Evolutionary conservation across 2,113 vertebrate genomes (phyloP), one percentile per base, ranked within the genome.

Genomic region (Thryonomys swinderianus): DNA sequence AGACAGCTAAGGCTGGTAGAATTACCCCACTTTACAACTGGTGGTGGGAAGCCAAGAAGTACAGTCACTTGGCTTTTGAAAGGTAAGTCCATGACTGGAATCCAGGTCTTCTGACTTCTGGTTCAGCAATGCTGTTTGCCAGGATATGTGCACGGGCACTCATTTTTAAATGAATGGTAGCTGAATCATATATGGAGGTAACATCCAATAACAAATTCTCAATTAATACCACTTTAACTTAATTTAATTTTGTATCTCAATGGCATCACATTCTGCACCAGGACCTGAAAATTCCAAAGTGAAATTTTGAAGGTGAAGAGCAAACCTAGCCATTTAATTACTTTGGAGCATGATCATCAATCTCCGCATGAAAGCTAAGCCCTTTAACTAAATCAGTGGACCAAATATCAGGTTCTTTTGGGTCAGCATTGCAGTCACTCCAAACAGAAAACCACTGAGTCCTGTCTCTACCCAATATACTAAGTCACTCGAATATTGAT

Each of bases 261-360:
- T 37, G 32, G 48, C 73, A 23, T 20, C 67, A 83, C 1, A 0
- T 45, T 85, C 84, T 90, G 21, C 48, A 67, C 40, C 62, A 76
- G 53, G 18, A 69, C 76, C 32, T 89, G 73, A 92, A 90, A 83
- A 59, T 92, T 66, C 45, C 53, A 78, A 51, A 90, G 37, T 6
- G 10, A 89, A 78, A 18, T 79, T 83, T 76, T 92, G 51, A 82
- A 94, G 48, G 69, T 92, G 81, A 92, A 86, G 67, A 53, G 48
- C 85, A 79, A 92, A 87, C 45, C 17, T 78, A 48, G 94, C 11
- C 51, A 51, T 32, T 23, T 74, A 89, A 57, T 92, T 48, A 57
- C 59, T 92, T 84, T 59, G 66, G 20, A 82, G 55, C 14, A 7
- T 48, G 32, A 18, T 18, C 11, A 18, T 37, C 48, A 92, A 80